A percentile compares a stretch with the other conserved stretches of the same genome.
phyloP scores from a whole-genome alignment of 1,140 invertebrate genomes.

The Apocrypta bakeri region DNA sequence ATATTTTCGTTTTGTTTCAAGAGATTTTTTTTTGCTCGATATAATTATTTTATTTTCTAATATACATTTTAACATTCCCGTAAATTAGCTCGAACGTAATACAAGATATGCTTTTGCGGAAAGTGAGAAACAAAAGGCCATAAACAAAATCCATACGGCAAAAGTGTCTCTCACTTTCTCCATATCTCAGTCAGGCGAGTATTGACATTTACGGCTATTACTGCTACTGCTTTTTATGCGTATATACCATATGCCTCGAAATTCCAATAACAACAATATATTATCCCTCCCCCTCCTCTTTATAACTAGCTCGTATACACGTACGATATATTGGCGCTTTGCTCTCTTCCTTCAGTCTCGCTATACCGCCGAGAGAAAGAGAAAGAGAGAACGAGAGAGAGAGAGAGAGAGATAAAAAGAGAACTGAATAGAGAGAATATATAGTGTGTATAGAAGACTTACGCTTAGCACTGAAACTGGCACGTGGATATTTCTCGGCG shows the following conservation, averaged over 20 bases:
- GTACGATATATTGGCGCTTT: background rate
- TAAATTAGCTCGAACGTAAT: too few relatives aligned
- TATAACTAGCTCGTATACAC: background rate
- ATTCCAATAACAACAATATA: constrained; percentile 20
- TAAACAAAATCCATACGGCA: too few relatives aligned
- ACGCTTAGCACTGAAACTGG: constrained; percentile 53
- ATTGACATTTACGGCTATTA: background rate
- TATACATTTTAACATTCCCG: too few relatives aligned
- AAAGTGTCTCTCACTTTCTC: background rate
- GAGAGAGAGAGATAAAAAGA: constrained; percentile 36
- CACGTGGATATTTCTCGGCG: constrained; percentile 55
- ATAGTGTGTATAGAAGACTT: background rate
- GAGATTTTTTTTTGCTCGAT: too few relatives aligned
- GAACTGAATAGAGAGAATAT: background rate
- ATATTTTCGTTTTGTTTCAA: too few relatives aligned
- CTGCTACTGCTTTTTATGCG: background rate
- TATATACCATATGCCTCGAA: background rate
- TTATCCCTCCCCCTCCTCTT: background rate
- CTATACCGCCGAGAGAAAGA: too few relatives aligned
- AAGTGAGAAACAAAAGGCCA: background rate
- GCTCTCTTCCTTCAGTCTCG: constrained; percentile 5
- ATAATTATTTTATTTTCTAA: too few relatives aligned
- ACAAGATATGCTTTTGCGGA: too few relatives aligned
- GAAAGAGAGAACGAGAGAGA: constrained; percentile 27
- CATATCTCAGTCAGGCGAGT: background rate